These are phyloP conservation scores for Psammodynastes pulverulentus DNA, from an alignment of 2,113 vertebrate species.

Conservation along the genomic window DNA sequence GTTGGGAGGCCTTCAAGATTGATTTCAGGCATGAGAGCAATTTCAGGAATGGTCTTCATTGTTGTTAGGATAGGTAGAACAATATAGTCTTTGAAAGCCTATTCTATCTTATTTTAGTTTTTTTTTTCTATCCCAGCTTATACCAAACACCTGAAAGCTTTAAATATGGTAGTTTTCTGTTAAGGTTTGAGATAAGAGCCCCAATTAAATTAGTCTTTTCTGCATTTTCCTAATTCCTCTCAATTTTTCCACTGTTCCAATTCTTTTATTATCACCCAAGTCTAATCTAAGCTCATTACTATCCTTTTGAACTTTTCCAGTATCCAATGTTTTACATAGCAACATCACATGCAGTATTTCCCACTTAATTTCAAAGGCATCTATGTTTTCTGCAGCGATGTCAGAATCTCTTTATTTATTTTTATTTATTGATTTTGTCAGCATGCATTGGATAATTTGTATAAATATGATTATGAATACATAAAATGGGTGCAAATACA, in stretches of 20 bases:
- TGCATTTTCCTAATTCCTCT: neutral
- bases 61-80: neutral
- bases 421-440: too few species aligned
- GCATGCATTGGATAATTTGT: too few species aligned
- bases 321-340: neutral
- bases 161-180: neutral
- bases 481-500: too few species aligned
- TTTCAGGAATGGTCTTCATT: neutral
- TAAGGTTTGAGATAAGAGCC: neutral
- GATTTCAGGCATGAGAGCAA: neutral
- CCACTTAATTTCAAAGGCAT: neutral
- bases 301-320: neutral
- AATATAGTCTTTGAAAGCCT: neutral
- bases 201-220: neutral
- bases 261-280: too few species aligned
- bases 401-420: neutral
- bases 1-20: neutral
- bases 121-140: neutral
- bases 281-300: neutral
- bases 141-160: neutral
- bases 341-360: neutral
- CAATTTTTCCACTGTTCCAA: neutral
- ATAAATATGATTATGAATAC: too few species aligned
- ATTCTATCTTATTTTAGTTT: neutral
- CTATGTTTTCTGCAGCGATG: neutral